Conservation (phyloP, 2,888 invertebrate species). For the Pemphredon lugubris region DNA sequence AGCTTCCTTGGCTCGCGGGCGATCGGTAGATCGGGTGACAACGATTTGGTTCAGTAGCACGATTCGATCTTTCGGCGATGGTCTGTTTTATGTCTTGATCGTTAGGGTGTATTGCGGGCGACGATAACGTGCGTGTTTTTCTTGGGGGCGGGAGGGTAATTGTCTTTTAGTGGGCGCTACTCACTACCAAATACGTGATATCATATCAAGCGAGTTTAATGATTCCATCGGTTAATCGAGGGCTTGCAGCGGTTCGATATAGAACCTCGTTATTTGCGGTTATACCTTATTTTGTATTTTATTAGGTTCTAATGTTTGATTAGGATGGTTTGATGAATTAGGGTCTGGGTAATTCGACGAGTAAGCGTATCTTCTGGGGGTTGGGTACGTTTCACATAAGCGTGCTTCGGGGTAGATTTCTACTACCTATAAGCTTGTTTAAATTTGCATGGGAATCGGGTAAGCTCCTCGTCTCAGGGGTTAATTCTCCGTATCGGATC, state of each 20-base stretch:
- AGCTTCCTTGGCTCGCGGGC: conserved; percentile 27
- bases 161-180: too few relatives aligned
- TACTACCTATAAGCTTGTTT: conserved; percentile 22
- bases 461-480: conserved; percentile 12
- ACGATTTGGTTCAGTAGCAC: too few relatives aligned
- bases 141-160: too few relatives aligned
- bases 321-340: neutral
- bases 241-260: neutral
- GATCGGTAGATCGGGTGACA: neutral
- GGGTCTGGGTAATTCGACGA: neutral
- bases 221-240: neutral
- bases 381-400: neutral
- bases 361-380: conserved; percentile 19
- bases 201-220: too few relatives aligned
- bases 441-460: too few relatives aligned
- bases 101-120: too few relatives aligned
- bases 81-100: too few relatives aligned
- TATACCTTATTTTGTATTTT: too few relatives aligned
- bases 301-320: neutral
- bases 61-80: too few relatives aligned
- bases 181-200: too few relatives aligned
- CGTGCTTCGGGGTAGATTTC: conserved; percentile 9
- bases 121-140: too few relatives aligned
- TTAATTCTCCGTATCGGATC: conserved; percentile 24
- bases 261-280: conserved; percentile 11